phyloP scores from a whole-genome alignment of 2,113 vertebrate species.

The Heterochromis multidens region DNA sequence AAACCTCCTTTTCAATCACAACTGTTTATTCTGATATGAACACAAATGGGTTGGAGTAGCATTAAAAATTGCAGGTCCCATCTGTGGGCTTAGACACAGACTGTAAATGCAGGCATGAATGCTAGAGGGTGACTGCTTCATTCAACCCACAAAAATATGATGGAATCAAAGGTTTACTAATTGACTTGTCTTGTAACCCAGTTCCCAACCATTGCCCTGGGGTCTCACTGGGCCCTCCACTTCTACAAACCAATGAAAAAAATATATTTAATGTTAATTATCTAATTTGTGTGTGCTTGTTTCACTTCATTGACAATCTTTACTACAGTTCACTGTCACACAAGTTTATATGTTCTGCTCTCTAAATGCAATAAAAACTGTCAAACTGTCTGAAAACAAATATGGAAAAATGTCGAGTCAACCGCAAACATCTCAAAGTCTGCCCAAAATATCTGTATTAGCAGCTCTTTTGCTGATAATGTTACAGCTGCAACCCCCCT shows the following conservation, averaged over 20 bases:
- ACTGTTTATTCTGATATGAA: conserved; percentile 30
- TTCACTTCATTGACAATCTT: background rate
- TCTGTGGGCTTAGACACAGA: background rate
- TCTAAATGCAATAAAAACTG: background rate
- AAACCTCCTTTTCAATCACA: conserved; percentile 62
- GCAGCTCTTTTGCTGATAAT: background rate
- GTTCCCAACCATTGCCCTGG: background rate
- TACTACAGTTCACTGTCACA: background rate
- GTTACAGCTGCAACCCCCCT: background rate
- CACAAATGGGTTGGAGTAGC: conserved; percentile 3
- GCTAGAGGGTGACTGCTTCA: background rate
- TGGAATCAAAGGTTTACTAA: conserved; percentile 6
- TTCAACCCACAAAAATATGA: conserved; percentile 7
- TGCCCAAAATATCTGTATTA: background rate
- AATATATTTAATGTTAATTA: background rate
- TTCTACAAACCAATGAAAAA: background rate
- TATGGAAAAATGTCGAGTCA: background rate
- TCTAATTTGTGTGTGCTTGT: background rate
- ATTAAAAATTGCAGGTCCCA: background rate
- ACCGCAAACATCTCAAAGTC: background rate
- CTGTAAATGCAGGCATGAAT: background rate
- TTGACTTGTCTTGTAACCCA: background rate
- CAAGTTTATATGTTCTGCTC: background rate
- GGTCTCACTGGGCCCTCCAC: background rate
- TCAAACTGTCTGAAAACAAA: background rate